Base-by-base conservation (phyloP, 2,888 invertebrate genomes). In the Drosophila histrio region DNA sequence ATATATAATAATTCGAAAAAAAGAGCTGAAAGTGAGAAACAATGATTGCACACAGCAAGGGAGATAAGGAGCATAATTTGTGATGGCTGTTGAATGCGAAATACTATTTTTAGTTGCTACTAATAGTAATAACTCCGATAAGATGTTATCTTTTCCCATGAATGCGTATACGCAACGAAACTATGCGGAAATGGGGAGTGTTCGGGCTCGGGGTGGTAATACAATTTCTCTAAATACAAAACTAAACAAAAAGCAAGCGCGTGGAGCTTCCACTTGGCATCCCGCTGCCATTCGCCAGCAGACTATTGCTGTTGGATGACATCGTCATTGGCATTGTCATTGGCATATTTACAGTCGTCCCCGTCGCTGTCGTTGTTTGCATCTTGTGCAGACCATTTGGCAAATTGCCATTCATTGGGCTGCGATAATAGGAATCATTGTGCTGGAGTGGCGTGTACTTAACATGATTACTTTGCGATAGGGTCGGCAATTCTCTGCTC, bases 401-500 rank as follows among this genome's bases (percentile, higher is more conserved):
- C 9, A 74, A 13, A 13, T 58, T 71, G 36, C 84, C 75, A 57
- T 83, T 73, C 46, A 77, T 47, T 8, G 79, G 54, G 7, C 81
- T 76, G 26, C 85, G 79, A 70, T 91, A 90, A 52, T 89, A 88
- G 7, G 32, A 85, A 8, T 88, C 79, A 74, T 90, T 53, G 11
- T 66, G 63, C 61, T 88, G 86, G 54, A 91, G 69, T 19, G 90
- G 86, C 53, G 85, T 79, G 44, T 91, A 91, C 65, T 92, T 91
- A 46, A 92, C 90, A 89, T 92, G 92, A 73, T 88, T 85, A 64
- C 74, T 90, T 43, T 91, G 91, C 38, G 91, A 91, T 58, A 92
- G 92, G 2, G 75, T 94, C 72, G 28, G 93, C 91, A 77, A 44
- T 15, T 91, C 91, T 59, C 93, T 93, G 36, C 94, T 90, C 73